These are phyloP conservation scores for Cephalopterus ornatus DNA, from an alignment of 2,113 vertebrate species.

Conservation along the genomic window DNA sequence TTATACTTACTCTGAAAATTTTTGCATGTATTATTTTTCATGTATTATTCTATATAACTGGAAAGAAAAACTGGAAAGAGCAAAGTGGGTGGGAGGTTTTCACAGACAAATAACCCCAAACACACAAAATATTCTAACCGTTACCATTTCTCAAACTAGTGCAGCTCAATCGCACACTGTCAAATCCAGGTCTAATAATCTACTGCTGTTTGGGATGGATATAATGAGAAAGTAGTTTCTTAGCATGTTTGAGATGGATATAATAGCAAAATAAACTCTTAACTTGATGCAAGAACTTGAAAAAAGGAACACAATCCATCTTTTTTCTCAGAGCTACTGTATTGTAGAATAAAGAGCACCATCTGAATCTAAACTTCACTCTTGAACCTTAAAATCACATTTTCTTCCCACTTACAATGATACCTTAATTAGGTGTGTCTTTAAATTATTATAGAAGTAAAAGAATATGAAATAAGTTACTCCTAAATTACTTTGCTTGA, in stretches of 20 bases:
- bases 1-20: slow-evolving; percentile 23
- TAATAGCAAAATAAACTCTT: slow-evolving; percentile 29
- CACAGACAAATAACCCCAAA: neutral
- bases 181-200: neutral
- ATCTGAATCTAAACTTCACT: neutral
- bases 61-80: neutral
- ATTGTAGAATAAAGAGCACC: neutral
- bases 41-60: neutral
- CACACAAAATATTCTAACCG: neutral
- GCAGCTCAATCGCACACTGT: neutral
- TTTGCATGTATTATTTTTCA: slow-evolving; percentile 8
- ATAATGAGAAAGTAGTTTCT: neutral
- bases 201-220: neutral
- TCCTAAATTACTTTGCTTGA: neutral
- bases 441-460: neutral
- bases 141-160: neutral
- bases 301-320: neutral
- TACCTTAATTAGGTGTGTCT: neutral
- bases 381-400: neutral
- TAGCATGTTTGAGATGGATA: neutral
- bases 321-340: neutral
- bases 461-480: neutral
- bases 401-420: neutral
- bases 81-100: neutral
- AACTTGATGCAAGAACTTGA: neutral